These are phyloP conservation scores for Hirundichthys speculiger DNA, from an alignment of 2,113 vertebrate species.

Conservation along the genomic window DNA sequence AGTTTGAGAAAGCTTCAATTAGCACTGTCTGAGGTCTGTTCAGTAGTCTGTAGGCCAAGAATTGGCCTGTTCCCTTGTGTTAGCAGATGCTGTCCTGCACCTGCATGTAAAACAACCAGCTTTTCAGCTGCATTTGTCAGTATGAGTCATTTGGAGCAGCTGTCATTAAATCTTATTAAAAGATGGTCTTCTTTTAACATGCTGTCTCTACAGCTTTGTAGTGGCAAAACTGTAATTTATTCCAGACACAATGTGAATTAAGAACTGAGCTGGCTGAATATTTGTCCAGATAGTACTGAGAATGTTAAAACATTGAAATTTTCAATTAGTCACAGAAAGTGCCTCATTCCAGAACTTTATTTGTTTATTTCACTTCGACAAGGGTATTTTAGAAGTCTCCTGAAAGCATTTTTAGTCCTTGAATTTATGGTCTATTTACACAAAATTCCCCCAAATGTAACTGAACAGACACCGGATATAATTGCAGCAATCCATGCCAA, in stretches of 20 bases:
- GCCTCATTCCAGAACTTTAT: not conserved
- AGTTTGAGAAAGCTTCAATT: conserved; percentile 11
- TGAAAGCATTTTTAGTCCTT: not conserved
- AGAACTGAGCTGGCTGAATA: too few species aligned
- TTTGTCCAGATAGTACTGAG: not conserved
- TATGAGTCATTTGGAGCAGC: not conserved
- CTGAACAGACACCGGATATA: not conserved
- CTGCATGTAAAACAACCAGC: conserved; percentile 43
- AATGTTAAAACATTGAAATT: not conserved
- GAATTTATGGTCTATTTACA: conserved; percentile 9
- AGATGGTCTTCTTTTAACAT: not conserved
- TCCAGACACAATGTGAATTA: too few species aligned
- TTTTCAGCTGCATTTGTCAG: not conserved
- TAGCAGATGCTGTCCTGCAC: conserved; percentile 60
- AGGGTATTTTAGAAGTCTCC: not conserved
- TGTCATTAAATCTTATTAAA: not conserved
- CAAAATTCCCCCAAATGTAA: not conserved
- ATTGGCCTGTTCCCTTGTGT: conserved; percentile 56
- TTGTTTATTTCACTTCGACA: not conserved
- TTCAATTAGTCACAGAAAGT: conserved; percentile 7
- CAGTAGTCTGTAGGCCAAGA: conserved; percentile 25
- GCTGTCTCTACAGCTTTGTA: too few species aligned
- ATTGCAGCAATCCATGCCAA: conserved; percentile 26
- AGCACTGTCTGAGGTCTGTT: conserved; percentile 14
- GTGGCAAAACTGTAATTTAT: too few species aligned